Evolutionary conservation across 1,140 invertebrate species (phyloP).

Genomic region (Macrotrachela quadricornifera): DNA sequence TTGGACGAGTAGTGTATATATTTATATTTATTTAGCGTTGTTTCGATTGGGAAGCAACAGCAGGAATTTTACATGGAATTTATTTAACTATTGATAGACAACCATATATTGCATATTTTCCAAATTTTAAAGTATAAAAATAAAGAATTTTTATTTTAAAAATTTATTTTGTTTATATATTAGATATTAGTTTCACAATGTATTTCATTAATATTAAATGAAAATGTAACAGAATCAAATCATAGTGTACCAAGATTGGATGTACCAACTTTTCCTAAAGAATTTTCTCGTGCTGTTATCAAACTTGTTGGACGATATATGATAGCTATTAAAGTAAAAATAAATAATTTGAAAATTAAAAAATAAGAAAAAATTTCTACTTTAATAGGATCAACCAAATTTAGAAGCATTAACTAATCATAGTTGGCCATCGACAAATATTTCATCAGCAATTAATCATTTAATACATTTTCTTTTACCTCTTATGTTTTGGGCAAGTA

Average conservation of each 20-base stretch:
- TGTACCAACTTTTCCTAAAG: neutral
- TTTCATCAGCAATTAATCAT: neutral
- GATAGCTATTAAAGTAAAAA: neutral
- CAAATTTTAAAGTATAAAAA: neutral
- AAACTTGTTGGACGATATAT: conserved; percentile 5
- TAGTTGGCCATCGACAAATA: neutral
- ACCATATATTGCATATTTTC: neutral
- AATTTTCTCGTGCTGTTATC: neutral
- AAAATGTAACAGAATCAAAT: too few species aligned
- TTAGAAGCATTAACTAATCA: neutral
- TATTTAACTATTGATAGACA: conserved; percentile 5
- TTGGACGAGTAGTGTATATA: too few species aligned
- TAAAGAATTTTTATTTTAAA: neutral
- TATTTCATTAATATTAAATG: neutral
- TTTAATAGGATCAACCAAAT: neutral
- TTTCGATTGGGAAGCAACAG: conserved; percentile 4
- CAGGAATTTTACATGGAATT: conserved; percentile 2
- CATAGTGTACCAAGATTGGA: too few species aligned
- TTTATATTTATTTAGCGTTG: too few species aligned
- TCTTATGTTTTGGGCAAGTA: conserved; percentile 3
- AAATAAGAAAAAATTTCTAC: too few species aligned
- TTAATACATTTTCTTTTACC: conserved; percentile 4
- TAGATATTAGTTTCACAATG: neutral
- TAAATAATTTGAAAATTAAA: too few species aligned
- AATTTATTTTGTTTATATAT: neutral